These are phyloP conservation scores for Desmodus rotundus DNA, from an alignment of 2,113 vertebrate species.

Conservation along the genomic window DNA sequence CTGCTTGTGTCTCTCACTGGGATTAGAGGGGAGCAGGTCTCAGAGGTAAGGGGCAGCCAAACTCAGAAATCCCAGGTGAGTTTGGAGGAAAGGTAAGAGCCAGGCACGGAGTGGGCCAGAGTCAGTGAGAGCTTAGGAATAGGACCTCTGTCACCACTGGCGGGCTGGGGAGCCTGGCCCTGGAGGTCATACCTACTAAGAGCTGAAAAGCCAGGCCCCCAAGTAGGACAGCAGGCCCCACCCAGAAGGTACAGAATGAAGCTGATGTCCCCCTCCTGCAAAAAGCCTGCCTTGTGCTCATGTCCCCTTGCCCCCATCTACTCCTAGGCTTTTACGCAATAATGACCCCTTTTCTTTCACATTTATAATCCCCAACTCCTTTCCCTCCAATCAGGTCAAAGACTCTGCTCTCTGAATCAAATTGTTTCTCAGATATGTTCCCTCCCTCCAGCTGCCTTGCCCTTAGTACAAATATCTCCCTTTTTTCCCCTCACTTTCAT, in stretches of 20 bases:
- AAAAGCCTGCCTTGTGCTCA: not conserved
- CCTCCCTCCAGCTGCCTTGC: not conserved
- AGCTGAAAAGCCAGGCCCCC: not conserved
- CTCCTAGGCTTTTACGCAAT: not conserved
- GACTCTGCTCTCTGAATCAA: not conserved
- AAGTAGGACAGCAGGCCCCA: not conserved
- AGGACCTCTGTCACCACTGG: accelerated
- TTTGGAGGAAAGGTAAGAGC: not conserved
- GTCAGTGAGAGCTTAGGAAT: not conserved
- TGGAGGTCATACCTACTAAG: not conserved
- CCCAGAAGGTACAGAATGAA: not conserved
- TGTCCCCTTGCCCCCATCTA: not conserved
- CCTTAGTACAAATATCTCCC: not conserved
- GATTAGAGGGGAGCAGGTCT: not conserved
- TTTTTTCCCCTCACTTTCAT: not conserved
- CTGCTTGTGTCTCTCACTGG: not conserved
- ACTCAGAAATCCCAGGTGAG: not conserved
- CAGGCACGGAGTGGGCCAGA: too few species aligned
- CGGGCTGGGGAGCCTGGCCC: accelerated
- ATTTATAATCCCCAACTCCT: not conserved
- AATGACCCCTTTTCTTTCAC: not conserved
- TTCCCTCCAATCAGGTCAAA: not conserved
- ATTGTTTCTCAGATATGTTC: not conserved
- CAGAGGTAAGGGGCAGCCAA: not conserved
- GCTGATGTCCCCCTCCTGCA: not conserved